These are phyloP conservation scores for Brachionus angularis DNA, from an alignment of 1,140 invertebrate genomes.

Conservation along the genomic window DNA sequence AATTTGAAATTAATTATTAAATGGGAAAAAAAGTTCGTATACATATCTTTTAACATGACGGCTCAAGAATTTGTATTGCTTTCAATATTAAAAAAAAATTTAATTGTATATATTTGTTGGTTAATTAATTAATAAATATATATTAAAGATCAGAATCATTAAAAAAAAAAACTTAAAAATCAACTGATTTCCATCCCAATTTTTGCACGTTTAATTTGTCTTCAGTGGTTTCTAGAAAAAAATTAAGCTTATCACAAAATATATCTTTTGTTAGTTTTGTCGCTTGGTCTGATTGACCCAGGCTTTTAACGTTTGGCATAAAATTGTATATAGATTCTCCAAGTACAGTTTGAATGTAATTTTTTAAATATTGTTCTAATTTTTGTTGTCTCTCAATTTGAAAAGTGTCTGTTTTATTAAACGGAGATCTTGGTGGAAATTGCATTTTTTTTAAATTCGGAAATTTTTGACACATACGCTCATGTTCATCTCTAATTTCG, in stretches of 20 bases:
- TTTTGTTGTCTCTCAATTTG: conserved; percentile 43
- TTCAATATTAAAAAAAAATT: no score
- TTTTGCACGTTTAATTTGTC: conserved; percentile 42
- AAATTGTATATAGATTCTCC: conserved; percentile 9
- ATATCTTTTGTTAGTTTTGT: not conserved
- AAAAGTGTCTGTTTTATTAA: conserved; percentile 40
- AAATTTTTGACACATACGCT: not conserved
- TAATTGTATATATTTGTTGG: no score
- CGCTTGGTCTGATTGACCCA: not conserved
- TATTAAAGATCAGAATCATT: no score
- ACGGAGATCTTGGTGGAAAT: conserved; percentile 35
- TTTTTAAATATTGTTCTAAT: conserved; percentile 36
- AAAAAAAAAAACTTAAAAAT: no score
- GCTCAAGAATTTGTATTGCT: no score
- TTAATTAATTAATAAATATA: no score
- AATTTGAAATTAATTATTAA: no score
- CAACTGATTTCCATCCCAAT: conserved; percentile 40
- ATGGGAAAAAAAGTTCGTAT: no score
- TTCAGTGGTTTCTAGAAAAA: conserved; percentile 39
- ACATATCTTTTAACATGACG: no score
- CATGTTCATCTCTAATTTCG: conserved; percentile 38
- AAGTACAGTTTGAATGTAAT: conserved; percentile 31
- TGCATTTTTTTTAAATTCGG: conserved; percentile 14
- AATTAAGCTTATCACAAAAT: conserved; percentile 29
- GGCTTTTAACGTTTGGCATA: conserved; percentile 13